These are phyloP conservation scores for Centrocercus urophasianus DNA, from an alignment of 2,113 vertebrate genomes.

Conservation along the genomic window DNA sequence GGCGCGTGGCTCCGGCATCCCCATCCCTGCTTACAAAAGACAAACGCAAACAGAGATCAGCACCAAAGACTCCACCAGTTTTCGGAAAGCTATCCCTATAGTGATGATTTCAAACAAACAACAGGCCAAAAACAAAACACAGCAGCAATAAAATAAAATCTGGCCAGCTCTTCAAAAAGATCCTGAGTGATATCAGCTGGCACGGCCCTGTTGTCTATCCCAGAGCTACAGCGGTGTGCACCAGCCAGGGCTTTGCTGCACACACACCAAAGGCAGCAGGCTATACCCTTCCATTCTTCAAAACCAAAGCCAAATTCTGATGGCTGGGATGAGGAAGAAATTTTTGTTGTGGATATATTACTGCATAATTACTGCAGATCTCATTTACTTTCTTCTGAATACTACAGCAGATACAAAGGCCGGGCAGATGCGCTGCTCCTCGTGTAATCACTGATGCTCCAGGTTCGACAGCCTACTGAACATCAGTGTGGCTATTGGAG, in stretches of 20 bases:
- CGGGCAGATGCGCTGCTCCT: not conserved
- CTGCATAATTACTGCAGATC: conserved; percentile 23
- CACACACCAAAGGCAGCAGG: conserved; percentile 1
- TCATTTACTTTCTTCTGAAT: not conserved
- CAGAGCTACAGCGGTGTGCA: conserved; percentile 23
- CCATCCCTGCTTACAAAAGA: not conserved
- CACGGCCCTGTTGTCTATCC: conserved; percentile 43
- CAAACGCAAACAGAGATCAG: not conserved
- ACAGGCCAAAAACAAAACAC: conserved; percentile 1
- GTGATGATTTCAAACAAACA: conserved; percentile 43
- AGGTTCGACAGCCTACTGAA: not conserved
- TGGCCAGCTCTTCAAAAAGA: conserved; percentile 68
- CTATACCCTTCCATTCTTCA: conserved; percentile 17
- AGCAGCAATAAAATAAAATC: not conserved
- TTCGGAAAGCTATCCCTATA: not conserved
- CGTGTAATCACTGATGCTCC: not conserved
- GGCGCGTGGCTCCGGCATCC: not conserved
- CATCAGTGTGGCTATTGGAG: not conserved
- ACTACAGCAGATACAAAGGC: not conserved
- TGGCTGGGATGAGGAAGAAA: not conserved
- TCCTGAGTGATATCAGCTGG: not conserved
- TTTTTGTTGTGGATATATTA: conserved; percentile 39
- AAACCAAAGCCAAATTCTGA: conserved; percentile 39
- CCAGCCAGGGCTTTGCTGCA: conserved; percentile 22
- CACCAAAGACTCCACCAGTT: not conserved